Evolutionary conservation across 2,113 vertebrate genomes (phyloP).

Genomic region (Charadrius vociferus): DNA sequence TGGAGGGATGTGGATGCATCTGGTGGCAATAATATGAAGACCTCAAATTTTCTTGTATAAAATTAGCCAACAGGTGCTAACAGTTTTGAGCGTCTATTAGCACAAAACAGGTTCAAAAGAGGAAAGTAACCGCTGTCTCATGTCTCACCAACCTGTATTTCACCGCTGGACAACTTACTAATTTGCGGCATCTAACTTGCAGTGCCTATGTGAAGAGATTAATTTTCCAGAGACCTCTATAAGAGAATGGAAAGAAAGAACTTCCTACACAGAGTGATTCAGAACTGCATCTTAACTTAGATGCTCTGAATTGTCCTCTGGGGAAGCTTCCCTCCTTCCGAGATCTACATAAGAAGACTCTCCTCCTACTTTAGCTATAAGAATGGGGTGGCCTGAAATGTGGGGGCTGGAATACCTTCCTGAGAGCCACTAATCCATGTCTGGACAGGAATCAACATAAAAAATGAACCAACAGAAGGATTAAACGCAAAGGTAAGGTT

Average conservation of each 20-base stretch:
- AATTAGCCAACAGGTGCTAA: neutral
- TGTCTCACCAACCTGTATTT: neutral
- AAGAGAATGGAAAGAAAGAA: neutral
- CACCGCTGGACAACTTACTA: neutral
- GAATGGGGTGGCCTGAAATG: neutral
- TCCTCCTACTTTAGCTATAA: neutral
- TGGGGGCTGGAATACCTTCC: neutral
- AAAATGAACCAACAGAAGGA: neutral
- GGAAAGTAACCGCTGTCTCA: neutral
- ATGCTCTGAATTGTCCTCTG: neutral
- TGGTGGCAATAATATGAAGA: neutral
- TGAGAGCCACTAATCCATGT: neutral
- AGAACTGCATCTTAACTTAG: neutral
- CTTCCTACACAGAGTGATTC: neutral
- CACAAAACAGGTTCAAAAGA: neutral
- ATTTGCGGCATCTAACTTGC: neutral
- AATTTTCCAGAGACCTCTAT: neutral
- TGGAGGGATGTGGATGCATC: neutral
- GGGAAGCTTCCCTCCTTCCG: neutral
- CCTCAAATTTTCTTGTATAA: neutral
- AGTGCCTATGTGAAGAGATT: neutral
- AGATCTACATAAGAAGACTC: neutral
- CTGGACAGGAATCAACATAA: neutral
- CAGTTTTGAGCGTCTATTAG: neutral
- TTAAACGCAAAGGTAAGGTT: neutral